Evolutionary conservation across 2,113 vertebrate species (phyloP), one percentile per base, ranked within the genome.

Genomic region (Dissostichus mawsoni): DNA sequence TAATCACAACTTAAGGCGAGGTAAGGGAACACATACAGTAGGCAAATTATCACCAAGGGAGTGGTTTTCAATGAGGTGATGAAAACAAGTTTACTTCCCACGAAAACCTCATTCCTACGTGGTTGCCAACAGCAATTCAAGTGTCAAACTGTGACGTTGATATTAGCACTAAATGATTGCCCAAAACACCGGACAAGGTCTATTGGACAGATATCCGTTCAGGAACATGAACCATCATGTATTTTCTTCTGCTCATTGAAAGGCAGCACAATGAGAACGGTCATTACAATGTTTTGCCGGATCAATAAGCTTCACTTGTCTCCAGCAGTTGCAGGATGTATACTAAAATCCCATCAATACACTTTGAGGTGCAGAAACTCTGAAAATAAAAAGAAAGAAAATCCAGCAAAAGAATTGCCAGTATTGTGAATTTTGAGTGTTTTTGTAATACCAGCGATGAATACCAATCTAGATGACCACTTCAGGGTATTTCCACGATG

Each of bases 221-320:
- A 11, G 23, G 12, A 73, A 41, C 16, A 76, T 73, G 29, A 58
- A 75, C 63, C 50, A 51, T 51, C 17, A 4, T 13, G 18, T 64
- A 17, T 70, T 52, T 12, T 76, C 18, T 51, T 73, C 70, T 61
- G 63, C 72, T 79, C 57, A 52, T 41, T 18, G 20, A 57, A 57
- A 61, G 57, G 58, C 41, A 47, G 57, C 29, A 11, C 14, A n/a
- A 75, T 73, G 67, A 85, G 62, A 67, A 48, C 1, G 1, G 44
- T 50, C 29, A 52, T 53, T 53, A 68, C 25, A 52, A 36, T 52
- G 50, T 53, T n/a, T 68, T 65, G 23, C 65, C 74, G 25, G 77
- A 83, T 89, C 82, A 69, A 80, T 81, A 69, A 11, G 44, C 65
- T 51, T 83, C 62, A 63, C 53, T 76, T 41, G 74, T 63, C 57